These are phyloP conservation scores for Calosoma granatense DNA, from an alignment of 1,140 invertebrate species.

Conservation along the genomic window DNA sequence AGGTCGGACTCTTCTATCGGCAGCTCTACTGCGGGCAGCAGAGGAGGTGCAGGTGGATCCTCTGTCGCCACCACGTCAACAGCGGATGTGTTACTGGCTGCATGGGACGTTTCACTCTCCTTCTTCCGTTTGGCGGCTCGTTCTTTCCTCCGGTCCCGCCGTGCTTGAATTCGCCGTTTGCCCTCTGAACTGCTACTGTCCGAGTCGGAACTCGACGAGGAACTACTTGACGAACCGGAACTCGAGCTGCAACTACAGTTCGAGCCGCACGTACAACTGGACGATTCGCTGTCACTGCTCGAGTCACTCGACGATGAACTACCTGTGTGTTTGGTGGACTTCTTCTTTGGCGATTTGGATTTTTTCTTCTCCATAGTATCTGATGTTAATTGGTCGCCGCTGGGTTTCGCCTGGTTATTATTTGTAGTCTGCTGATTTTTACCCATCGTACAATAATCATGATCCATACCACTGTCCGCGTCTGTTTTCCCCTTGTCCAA, in stretches of 20 bases:
- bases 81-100: slow-evolving; percentile 16
- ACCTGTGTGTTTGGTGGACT: slow-evolving; percentile 26
- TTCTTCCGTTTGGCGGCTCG: slow-evolving; percentile 34
- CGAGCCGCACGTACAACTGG: slow-evolving; percentile 64
- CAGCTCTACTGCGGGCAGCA: slow-evolving; percentile 37
- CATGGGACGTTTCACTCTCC: slow-evolving; percentile 37
- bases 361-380: slow-evolving; percentile 17
- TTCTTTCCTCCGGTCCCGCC: slow-evolving; percentile 33
- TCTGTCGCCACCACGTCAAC: slow-evolving; percentile 42
- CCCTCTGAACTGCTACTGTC: slow-evolving; percentile 47
- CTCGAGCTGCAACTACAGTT: slow-evolving; percentile 65
- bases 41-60: slow-evolving; percentile 31
- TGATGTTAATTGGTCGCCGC: slow-evolving; percentile 8
- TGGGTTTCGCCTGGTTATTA: slow-evolving; percentile 14
- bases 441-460: slow-evolving; percentile 47
- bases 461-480: slow-evolving; percentile 37
- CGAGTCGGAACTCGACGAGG: slow-evolving; percentile 60
- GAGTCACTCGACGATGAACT: slow-evolving; percentile 50
- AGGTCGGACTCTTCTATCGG: slow-evolving; percentile 66
- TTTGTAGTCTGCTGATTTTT: slow-evolving; percentile 12
- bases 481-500: slow-evolving; percentile 34
- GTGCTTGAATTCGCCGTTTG: slow-evolving; percentile 34
- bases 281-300: slow-evolving; percentile 62
- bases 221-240: slow-evolving; percentile 46
- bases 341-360: slow-evolving; percentile 34